phyloP scores from a whole-genome alignment of 2,113 vertebrate species.

The Nematolebias whitei region DNA sequence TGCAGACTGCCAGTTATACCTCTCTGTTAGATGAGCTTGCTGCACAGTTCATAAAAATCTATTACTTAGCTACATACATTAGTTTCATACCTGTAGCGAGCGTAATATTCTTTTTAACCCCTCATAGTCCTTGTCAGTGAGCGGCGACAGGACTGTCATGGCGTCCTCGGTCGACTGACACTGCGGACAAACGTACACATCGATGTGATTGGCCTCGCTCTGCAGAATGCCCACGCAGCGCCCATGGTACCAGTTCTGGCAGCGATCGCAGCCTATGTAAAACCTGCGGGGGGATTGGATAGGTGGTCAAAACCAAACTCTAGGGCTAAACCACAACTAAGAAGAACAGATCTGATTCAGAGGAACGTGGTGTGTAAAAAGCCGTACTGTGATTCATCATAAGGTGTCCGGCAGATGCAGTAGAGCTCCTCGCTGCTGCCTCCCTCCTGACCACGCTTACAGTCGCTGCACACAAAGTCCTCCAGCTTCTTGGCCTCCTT shows the following conservation, averaged over 20 bases:
- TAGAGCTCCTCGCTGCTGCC: slow-evolving; percentile 88
- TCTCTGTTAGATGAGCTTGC: too few species aligned
- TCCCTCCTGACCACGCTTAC: slow-evolving; percentile 96
- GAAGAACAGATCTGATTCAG: fast-evolving
- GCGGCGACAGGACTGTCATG: slow-evolving; percentile 97
- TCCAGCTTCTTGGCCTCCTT: slow-evolving; percentile 99
- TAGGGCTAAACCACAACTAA: not conserved
- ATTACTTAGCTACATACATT: too few species aligned
- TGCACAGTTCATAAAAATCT: too few species aligned
- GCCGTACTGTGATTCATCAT: slow-evolving; percentile 79
- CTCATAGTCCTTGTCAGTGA: slow-evolving; percentile 97
- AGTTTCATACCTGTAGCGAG: slow-evolving; percentile 87
- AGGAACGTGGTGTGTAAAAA: not conserved
- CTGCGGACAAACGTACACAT: slow-evolving; percentile 96
- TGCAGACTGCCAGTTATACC: too few species aligned
- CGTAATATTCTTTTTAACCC: slow-evolving; percentile 94
- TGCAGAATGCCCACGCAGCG: slow-evolving; percentile 98
- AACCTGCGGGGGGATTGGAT: slow-evolving; percentile 79
- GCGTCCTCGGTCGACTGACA: slow-evolving; percentile 98
- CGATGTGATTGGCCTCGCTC: slow-evolving; percentile 97
- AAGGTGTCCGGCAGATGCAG: slow-evolving; percentile 82
- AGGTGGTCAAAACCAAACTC: not conserved
- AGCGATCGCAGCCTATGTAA: slow-evolving; percentile 98
- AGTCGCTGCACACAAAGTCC: slow-evolving; percentile 99
- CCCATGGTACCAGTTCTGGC: slow-evolving; percentile 99